phyloP scores from a whole-genome alignment of 2,797 vertebrate species.

The Telmatherina bonti region DNA sequence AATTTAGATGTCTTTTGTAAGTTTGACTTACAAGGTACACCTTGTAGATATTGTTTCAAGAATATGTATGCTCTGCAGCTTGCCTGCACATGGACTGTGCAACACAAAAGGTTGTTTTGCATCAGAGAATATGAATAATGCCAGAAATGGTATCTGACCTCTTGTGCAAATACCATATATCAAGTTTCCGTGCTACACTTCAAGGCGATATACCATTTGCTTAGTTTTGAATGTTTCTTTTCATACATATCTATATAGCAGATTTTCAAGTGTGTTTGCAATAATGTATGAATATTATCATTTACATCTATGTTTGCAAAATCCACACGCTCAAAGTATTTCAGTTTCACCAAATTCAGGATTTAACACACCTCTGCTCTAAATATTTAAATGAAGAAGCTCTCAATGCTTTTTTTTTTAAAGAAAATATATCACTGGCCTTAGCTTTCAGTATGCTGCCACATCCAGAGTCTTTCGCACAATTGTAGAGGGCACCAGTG shows the following conservation, averaged over 20 bases:
- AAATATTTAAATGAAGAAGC: background rate
- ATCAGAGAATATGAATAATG: conserved; percentile 61
- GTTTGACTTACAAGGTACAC: conserved; percentile 37
- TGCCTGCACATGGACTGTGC: conserved; percentile 34
- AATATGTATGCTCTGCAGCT: conserved; percentile 57
- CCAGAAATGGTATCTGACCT: conserved; percentile 63
- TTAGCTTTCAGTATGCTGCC: conserved; percentile 3
- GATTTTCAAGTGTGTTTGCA: conserved; percentile 1
- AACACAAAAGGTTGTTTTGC: conserved; percentile 60
- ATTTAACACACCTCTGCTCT: background rate
- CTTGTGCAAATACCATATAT: conserved; percentile 65
- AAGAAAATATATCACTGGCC: background rate
- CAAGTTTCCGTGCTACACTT: conserved; percentile 51
- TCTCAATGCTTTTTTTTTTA: background rate
- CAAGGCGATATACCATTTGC: conserved; percentile 53
- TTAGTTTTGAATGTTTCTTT: conserved; percentile 33
- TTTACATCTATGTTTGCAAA: background rate
- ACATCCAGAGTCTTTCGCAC: conserved; percentile 34
- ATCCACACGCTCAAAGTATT: background rate
- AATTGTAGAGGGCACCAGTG: background rate
- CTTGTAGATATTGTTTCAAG: conserved; percentile 40
- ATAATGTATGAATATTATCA: too few relatives aligned
- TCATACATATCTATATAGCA: conserved; percentile 1
- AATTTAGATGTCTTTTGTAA: conserved; percentile 41
- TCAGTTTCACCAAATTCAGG: background rate